Evolutionary conservation across 2,113 vertebrate species (phyloP), one percentile per base, ranked within the genome.

Genomic region (Hymenochirus boettgeri): DNA sequence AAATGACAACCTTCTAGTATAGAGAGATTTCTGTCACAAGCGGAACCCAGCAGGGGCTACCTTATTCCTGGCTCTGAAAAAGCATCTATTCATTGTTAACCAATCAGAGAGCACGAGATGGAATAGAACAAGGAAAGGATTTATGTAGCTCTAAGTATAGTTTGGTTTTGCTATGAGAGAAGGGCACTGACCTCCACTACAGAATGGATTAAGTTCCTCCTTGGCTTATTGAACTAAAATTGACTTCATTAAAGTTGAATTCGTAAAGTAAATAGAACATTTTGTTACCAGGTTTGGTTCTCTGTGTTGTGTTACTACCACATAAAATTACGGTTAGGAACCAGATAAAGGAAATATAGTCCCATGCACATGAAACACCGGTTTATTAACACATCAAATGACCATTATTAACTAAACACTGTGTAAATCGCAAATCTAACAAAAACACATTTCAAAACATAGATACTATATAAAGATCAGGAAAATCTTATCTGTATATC

Each of bases 1-100:
- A 57, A 35, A 57, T 57, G 54, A n/a, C 54, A n/a, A 29, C 29
- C 27, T 57, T 27, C 54, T 12, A 57, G 54, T 15, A 57, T 35
- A 31, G 27, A 55, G 27, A 8, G 52, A 31, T 35, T 57, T 29
- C 54, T 35, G 54, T 35, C 54, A 35, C 54, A 57, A 13, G 23
- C 26, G n/a, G 10, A 33, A 37, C 54, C 1, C 29, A 35, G 54
- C 29, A 19, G 27, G 31, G 19, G 29, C n/a, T 9, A 35, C 17
- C 26, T 55, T 15, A 55, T 55, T 35, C 31, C 54, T 4, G 21
- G 29, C 29, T 23, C 54, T 57, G 54, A 21, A 57, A n/a, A 57
- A 29, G 26, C 23, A 22, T 33, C 31, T 35, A 9, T 35, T 12
- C 54, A 57, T 22, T 37, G 31, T 35, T 35, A 21, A 31, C 54